These are phyloP conservation scores for Caenorhabditis zanzibari DNA, from an alignment of 2,888 invertebrate species.

Conservation along the genomic window DNA sequence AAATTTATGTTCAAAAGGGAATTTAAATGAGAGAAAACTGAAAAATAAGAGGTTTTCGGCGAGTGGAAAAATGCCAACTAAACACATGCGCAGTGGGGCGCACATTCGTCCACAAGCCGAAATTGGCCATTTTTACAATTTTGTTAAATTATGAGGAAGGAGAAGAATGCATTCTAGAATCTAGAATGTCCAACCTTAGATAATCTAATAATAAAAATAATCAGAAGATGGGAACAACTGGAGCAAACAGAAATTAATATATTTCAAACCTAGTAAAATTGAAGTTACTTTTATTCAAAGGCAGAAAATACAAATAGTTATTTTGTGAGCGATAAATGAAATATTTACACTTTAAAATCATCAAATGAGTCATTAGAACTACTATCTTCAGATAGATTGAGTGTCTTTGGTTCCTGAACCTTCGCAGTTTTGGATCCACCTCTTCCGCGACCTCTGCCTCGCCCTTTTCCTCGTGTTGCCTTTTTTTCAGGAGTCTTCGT, in stretches of 20 bases:
- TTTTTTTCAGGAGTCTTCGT: constrained; percentile 5
- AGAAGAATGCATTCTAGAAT: no score
- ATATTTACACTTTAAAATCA: constrained; percentile 16
- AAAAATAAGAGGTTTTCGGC: constrained; percentile 32
- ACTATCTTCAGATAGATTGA: constrained; percentile 56
- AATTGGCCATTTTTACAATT: not conserved
- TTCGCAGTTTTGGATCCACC: constrained; percentile 5
- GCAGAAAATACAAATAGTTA: not conserved
- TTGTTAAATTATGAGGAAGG: no score
- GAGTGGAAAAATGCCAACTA: constrained; percentile 59
- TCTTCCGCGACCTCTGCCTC: constrained; percentile 22
- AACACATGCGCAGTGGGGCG: constrained; percentile 55
- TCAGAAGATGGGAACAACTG: no score
- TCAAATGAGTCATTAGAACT: constrained; percentile 56
- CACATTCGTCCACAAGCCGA: constrained; percentile 3
- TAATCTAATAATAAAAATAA: no score
- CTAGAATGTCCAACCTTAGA: no score
- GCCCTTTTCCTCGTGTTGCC: constrained; percentile 10
- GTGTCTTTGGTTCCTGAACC: constrained; percentile 1
- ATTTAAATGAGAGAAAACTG: constrained; percentile 8
- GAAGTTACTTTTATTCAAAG: constrained; percentile 1
- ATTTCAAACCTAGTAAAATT: no score
- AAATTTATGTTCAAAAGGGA: not conserved
- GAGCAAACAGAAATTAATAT: no score
- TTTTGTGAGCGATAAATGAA: not conserved